Evolutionary conservation across 1,140 invertebrate species (phyloP).

Genomic region (Aphidius ervi): DNA sequence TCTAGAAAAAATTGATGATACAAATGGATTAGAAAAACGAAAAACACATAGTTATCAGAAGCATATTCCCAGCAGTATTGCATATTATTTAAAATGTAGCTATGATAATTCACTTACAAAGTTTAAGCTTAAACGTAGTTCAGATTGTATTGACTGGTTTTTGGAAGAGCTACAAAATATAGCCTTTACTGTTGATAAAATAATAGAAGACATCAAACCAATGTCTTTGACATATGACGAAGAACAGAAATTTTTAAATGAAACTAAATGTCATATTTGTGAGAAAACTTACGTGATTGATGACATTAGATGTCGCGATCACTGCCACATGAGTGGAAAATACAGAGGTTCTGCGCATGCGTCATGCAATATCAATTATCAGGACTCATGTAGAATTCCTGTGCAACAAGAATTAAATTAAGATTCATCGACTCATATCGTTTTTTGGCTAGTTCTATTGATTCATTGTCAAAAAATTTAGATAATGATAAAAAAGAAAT

Average conservation of each 20-base stretch:
- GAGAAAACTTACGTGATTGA: not conserved
- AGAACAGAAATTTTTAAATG: not conserved
- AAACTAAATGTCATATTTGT: slow-evolving; percentile 2
- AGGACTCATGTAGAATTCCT: not conserved
- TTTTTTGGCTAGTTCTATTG: slow-evolving; percentile 2
- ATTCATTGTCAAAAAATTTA: slow-evolving; percentile 2
- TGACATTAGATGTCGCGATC: slow-evolving; percentile 22
- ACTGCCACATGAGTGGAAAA: slow-evolving; percentile 25
- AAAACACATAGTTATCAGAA: slow-evolving; percentile 24
- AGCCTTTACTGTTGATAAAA: not conserved
- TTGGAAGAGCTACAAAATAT: slow-evolving; percentile 1
- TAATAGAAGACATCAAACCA: not conserved
- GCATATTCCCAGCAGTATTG: slow-evolving; percentile 41
- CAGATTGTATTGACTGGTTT: slow-evolving; percentile 37
- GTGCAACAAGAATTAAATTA: not conserved
- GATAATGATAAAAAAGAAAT: not conserved
- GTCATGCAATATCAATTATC: slow-evolving; percentile 23
- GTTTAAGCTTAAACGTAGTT: slow-evolving; percentile 33
- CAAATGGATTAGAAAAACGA: not conserved
- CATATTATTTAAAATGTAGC: slow-evolving; percentile 43
- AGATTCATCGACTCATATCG: slow-evolving; percentile 5
- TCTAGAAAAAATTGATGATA: slow-evolving; percentile 25
- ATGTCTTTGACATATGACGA: not conserved
- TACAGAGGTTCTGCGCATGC: slow-evolving; percentile 2
- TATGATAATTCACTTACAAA: slow-evolving; percentile 38